Evolutionary conservation across 2,797 vertebrate species (phyloP), one percentile per base, ranked within the genome.

Genomic region (Luscinia luscinia): DNA sequence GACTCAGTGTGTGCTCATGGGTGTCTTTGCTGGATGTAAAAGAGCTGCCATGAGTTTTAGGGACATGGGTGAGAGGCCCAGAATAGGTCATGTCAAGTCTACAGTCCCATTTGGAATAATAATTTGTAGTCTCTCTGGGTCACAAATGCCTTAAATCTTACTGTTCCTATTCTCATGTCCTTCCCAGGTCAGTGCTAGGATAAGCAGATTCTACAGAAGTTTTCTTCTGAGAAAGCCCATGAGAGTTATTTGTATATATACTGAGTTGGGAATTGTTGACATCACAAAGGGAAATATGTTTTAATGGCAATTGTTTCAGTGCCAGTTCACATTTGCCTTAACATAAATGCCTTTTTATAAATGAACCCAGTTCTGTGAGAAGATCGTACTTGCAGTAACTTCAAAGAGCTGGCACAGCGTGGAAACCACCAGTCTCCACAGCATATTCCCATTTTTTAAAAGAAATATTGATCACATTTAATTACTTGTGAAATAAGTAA

Each of bases 191-290:
- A 77, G 19, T 48, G 21, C 36, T 34, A 28, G 48, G 48, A 66
- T 40, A 89, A 94, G 69, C 30, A 93, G 55, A 83, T 58, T 76
- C 88, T 91, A 43, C 30, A 76, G 78, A 84, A 75, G 61, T 76
- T 93, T 91, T 79, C 48, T 85, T 79, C 79, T 58, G 76, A 83
- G 72, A 87, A 93, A 91, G n/a, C 43, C 30, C n/a, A 34, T 1
- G 4, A 80, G 24, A 66, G 72, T 43, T 57, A 36, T 85, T 83
- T 95, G 69, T 77, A 54, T 58, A 36, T 61, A 45, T 32, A 66
- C 28, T 15, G 51, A 49, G n/a, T 30, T 73, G 43, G 68, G 73
- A 85, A 75, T 16, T 61, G 51, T 45, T 79, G 86, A 68, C 28
- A 61, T 73, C 2, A 8, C 51, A 27, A 72, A 61, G 28, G 59